phyloP scores from a whole-genome alignment of 2,888 invertebrate species.

The Calephelis perditalis region DNA sequence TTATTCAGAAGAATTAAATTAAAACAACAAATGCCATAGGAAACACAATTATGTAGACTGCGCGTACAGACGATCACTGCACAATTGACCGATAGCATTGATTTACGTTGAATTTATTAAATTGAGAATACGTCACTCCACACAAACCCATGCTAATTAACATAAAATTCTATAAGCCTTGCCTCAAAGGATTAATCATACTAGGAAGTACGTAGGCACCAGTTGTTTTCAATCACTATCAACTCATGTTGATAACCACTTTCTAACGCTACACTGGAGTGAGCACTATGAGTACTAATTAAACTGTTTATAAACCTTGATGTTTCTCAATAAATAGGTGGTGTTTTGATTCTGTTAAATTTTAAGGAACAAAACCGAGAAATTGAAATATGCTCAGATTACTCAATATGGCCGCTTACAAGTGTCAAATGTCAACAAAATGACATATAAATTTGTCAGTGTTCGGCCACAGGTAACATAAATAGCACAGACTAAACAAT shows the following conservation, averaged over 20 bases:
- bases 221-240: slow-evolving; percentile 54
- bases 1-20: slow-evolving; percentile 47
- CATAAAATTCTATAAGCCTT: slow-evolving; percentile 68
- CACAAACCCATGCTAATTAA: slow-evolving; percentile 61
- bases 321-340: too few relatives aligned
- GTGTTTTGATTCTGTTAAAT: slow-evolving; percentile 22
- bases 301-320: too few relatives aligned
- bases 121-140: slow-evolving; percentile 49
- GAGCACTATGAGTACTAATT: neutral
- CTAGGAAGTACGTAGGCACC: slow-evolving; percentile 67
- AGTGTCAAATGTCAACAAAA: slow-evolving; percentile 41
- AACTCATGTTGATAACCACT: slow-evolving; percentile 37
- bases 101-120: slow-evolving; percentile 55
- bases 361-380: slow-evolving; percentile 26
- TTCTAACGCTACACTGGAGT: slow-evolving; percentile 10
- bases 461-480: too few relatives aligned
- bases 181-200: slow-evolving; percentile 66
- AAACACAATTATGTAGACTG: slow-evolving; percentile 22
- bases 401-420: slow-evolving; percentile 59
- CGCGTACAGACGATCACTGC: slow-evolving; percentile 36
- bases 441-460: slow-evolving; percentile 14
- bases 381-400: slow-evolving; percentile 42
- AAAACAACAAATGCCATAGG: slow-evolving; percentile 33
- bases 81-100: slow-evolving; percentile 41
- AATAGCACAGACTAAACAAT: too few relatives aligned